Percentiles rank a stretch among this genome's conserved stretches.
Evolutionary conservation across 2,888 invertebrate species (phyloP).

Genomic region (Anoplius nigerrimus): DNA sequence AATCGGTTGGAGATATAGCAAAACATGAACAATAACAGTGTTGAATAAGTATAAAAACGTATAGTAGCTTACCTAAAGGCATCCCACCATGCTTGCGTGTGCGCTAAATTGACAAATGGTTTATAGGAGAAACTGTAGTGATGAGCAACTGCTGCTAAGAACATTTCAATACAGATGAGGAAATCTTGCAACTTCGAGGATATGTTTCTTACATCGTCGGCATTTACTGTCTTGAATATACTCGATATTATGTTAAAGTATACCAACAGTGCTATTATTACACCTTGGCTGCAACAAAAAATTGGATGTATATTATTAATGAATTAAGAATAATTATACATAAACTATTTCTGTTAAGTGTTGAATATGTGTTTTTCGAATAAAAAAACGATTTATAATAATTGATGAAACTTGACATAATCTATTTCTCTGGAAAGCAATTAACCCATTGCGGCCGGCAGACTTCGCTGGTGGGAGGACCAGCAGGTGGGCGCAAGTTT

Average conservation of each 20-base stretch:
- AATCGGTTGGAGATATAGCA: not conserved
- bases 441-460: too few species aligned
- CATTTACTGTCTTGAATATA: slow-evolving; percentile 83
- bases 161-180: slow-evolving; percentile 98
- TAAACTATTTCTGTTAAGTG: not conserved
- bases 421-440: too few species aligned
- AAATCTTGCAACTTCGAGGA: slow-evolving; percentile 94
- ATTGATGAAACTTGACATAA: too few species aligned
- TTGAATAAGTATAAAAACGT: not conserved
- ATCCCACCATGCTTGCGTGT: slow-evolving; percentile 74
- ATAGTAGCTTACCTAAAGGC: slow-evolving; percentile 68
- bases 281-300: slow-evolving; percentile 87
- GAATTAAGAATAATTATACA: not conserved
- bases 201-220: slow-evolving; percentile 83
- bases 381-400: slow-evolving; percentile 9
- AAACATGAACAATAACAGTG: not conserved
- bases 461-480: too few species aligned
- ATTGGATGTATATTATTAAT: not conserved
- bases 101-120: slow-evolving; percentile 81
- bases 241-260: slow-evolving; percentile 88
- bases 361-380: slow-evolving; percentile 6
- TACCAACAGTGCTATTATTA: slow-evolving; percentile 90
- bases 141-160: slow-evolving; percentile 95
- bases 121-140: slow-evolving; percentile 97
- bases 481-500: too few species aligned